Base-by-base conservation (phyloP, 2,888 invertebrate genomes). In the Caradrina clavipalpis region DNA sequence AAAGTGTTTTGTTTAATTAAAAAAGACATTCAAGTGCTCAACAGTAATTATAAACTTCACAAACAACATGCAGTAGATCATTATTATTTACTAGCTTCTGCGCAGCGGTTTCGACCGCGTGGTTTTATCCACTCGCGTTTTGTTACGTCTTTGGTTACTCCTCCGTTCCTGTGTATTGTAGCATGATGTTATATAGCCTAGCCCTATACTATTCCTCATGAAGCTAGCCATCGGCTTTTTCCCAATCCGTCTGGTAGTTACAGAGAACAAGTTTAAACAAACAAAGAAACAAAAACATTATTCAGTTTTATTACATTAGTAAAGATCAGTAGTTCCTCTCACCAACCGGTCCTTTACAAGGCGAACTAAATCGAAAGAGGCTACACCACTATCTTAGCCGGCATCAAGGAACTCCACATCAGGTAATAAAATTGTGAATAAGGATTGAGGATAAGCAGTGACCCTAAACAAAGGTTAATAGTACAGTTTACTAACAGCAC, bases 371-470 rank as follows among this genome's bases (percentile, higher is more conserved):
- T 56, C 59, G 26, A 55, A 65, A 73, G 61, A 66, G 39, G 39
- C 56, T 56, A 50, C 56, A 45, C 17, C 49, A 67, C 49, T 80
- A 78, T 83, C 70, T 66, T 31, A 31, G 3, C 26, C 17, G 50
- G 45, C 67, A 77, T 81, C 78, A 78, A 83, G 73, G 70, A 73
- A 71, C 57, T 66, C 19, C 21, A 45, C 47, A 51, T 15, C 49
- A 26, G 31, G 49, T 70, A 64, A 71, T 81, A 77, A 69, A 69
- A 66, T 56, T 53, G 39, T 78, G 45, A 67, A 78, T 67, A 67
- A 83, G 69, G 55, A 83, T 73, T 56, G 4, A 55, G 51, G 74
- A 77, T 68, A 80, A 77, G 31, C 39, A 56, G 54, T 67, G 42
- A 49, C n/a, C 47, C 67, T 35, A 60, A 57, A 45, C 35, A 49